These are phyloP conservation scores for Syrrhaptes paradoxus DNA, from an alignment of 2,113 vertebrate genomes.

Conservation along the genomic window DNA sequence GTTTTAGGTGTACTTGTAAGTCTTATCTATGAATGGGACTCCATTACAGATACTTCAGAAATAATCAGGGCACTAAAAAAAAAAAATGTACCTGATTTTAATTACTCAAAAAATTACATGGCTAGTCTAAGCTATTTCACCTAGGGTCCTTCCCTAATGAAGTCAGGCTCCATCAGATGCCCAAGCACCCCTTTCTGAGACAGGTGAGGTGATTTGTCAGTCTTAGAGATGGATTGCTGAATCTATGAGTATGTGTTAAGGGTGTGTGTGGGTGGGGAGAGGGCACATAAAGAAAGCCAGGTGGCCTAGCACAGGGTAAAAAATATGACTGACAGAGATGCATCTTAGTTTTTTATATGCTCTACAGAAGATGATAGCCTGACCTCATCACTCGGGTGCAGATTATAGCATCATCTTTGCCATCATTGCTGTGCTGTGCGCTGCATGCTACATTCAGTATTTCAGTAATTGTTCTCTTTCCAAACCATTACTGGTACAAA, in stretches of 20 bases:
- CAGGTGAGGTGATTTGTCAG: background rate
- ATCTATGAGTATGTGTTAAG: background rate
- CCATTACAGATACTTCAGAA: background rate
- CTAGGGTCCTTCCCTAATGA: fast-evolving
- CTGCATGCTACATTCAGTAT: background rate
- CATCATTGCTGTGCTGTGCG: background rate
- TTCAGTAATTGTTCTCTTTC: background rate
- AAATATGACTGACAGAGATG: background rate
- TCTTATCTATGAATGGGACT: background rate
- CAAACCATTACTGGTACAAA: background rate
- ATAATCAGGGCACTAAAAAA: background rate
- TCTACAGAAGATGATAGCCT: background rate
- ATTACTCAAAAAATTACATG: background rate
- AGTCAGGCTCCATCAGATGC: background rate
- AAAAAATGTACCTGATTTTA: background rate
- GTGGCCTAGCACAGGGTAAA: background rate
- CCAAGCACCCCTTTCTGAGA: background rate
- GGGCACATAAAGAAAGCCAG: background rate
- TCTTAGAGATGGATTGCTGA: background rate
- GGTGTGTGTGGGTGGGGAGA: fast-evolving
- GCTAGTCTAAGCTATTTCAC: background rate
- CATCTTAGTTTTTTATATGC: background rate
- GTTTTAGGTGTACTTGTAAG: background rate
- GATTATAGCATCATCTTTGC: background rate
- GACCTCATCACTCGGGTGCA: background rate